These are phyloP conservation scores for Platycnemis pennipes DNA, from an alignment of 2,888 invertebrate species.

Conservation along the genomic window DNA sequence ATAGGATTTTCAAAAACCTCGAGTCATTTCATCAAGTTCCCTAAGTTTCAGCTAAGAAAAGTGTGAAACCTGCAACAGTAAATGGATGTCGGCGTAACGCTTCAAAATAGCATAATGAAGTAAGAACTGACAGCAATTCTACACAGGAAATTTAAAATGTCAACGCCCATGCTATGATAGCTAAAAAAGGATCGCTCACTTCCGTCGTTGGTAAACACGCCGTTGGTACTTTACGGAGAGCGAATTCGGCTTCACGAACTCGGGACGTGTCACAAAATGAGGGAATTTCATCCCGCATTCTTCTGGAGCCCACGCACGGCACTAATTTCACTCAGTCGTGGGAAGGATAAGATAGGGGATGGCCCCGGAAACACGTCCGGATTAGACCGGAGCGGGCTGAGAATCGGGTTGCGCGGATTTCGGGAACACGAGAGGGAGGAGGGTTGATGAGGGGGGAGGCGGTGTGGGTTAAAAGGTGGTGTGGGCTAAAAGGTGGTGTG, in stretches of 20 bases:
- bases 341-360: neutral
- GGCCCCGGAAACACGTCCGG: neutral
- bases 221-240: neutral
- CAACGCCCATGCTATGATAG: neutral
- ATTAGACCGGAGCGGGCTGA: neutral
- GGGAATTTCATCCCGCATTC: neutral
- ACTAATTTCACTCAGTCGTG: neutral
- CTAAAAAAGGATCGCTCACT: neutral
- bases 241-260: neutral
- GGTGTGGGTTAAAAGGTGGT: neutral
- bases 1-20: no score
- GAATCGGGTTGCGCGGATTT: slow-evolving; percentile 2
- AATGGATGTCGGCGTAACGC: no score
- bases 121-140: neutral
- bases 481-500: neutral
- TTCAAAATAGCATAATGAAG: no score
- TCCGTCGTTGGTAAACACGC: neutral
- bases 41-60: no score
- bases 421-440: neutral
- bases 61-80: no score
- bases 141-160: neutral
- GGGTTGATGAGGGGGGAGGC: neutral
- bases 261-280: neutral
- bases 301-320: neutral
- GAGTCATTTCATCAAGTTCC: no score